Conservation (phyloP, 2,797 vertebrate genomes). For the Acanthornis magna region DNA sequence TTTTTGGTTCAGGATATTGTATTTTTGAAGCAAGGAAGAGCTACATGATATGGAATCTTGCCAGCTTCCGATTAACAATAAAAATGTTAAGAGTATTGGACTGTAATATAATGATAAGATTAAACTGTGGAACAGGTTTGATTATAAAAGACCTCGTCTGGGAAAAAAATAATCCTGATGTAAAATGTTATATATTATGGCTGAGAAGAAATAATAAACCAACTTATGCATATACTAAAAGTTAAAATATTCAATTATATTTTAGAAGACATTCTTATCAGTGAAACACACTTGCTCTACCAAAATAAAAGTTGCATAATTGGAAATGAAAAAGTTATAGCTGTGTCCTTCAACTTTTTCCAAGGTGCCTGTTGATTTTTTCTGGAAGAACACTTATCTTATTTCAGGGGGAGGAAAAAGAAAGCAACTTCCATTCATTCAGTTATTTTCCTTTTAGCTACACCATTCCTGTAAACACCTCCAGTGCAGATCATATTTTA, state of each 20-base stretch:
- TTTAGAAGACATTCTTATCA: conserved; percentile 57
- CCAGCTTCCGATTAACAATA: conserved; percentile 27
- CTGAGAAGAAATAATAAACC: conserved; percentile 47
- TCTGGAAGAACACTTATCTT: background rate
- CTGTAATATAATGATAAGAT: conserved; percentile 53
- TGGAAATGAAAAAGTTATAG: conserved; percentile 45
- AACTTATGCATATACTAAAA: conserved; percentile 28
- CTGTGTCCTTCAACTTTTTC: conserved; percentile 39
- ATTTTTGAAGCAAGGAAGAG: conserved; percentile 32
- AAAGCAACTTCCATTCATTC: background rate
- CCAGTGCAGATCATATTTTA: background rate
- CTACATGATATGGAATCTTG: conserved; percentile 3
- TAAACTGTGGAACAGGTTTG: conserved; percentile 51
- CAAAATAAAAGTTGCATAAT: conserved; percentile 51
- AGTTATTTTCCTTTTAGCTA: background rate
- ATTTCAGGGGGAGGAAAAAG: rapidly evolving
- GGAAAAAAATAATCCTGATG: conserved; percentile 25
- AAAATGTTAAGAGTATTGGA: conserved; percentile 25
- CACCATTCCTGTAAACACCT: background rate
- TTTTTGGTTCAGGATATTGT: conserved; percentile 30
- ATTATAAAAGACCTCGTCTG: conserved; percentile 29
- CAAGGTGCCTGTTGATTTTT: background rate
- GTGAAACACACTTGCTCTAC: conserved; percentile 55
- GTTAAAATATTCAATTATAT: conserved; percentile 62
- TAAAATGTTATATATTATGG: conserved; percentile 34